Base-by-base conservation (phyloP, 1,140 invertebrate species). In the Saccostrea cuccullata region DNA sequence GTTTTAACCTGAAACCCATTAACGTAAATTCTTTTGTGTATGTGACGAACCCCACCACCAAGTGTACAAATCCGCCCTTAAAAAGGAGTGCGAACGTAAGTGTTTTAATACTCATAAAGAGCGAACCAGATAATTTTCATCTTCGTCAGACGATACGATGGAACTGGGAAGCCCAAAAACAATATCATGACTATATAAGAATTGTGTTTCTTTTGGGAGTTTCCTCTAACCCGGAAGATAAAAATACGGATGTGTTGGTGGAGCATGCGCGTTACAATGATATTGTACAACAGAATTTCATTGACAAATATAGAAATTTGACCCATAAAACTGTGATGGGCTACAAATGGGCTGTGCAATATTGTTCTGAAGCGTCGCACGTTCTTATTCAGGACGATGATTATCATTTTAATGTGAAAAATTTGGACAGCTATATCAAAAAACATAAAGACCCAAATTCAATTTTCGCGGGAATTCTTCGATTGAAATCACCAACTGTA, bases 311-410 rank as follows among this genome's bases (percentile, higher is more conserved):
- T 55, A 77, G 55, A 60, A 89, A 89, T 67, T 85, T 87, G 23
- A 89, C 88, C 6, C 60, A 58, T 13, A 89, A 89, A 85, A 87
- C 88, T 8, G 85, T 87, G 13, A 87, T 87, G 86, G 84, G 77
- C 1, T 87, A 87, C 36, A 89, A 87, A 20, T 89, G 88, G 88
- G 84, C 70, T 23, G 70, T 67, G 15, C 47, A 55, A 17, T 56
- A 55, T 15, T 89, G 88, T 67, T 20, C 26, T 6, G 36, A 67
- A 4, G 82, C 55, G 0, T 87, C 84, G 56, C 55, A 82, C n/a
- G 8, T 85, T n/a, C 47, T 89, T 4, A 87, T 89, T n/a, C 55
- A 85, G 6, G 88, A 89, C 64, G 88, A 89, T 36, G 88, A 89
- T 64, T 85, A 85, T 55, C 85, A 84, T 55, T 55, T 89, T 13